A percentile compares a stretch with the other conserved stretches of the same genome.
Conservation (phyloP, 2,888 invertebrate species). For the Rhaphigaster nebulosa region DNA sequence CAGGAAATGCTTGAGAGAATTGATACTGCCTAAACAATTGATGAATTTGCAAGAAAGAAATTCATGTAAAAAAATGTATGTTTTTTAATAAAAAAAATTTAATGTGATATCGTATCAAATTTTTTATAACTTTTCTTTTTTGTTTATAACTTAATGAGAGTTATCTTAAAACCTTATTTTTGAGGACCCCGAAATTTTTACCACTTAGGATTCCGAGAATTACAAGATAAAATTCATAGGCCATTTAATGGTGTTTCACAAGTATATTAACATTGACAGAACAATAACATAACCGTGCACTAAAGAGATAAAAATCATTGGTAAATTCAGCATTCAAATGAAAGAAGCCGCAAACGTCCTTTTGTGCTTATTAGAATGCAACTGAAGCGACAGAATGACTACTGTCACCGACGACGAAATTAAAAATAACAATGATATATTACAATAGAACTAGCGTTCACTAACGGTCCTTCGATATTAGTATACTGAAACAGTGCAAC, state of each 20-base stretch:
- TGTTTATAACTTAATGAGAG: no score
- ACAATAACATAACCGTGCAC: not conserved
- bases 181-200: no score
- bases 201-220: no score
- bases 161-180: no score
- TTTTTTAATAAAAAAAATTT: no score
- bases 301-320: not conserved
- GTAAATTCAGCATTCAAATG: not conserved
- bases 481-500: not conserved
- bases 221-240: not conserved
- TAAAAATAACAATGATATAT: not conserved
- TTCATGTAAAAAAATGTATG: no score
- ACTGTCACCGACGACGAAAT: not conserved
- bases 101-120: no score
- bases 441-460: conserved; percentile 3
- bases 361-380: not conserved
- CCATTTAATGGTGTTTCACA: not conserved
- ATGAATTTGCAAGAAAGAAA: no score
- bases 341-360: not conserved
- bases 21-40: no score
- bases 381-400: not conserved
- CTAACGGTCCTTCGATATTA: not conserved
- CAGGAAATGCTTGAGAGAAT: no score
- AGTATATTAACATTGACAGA: no score
- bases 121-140: no score